Evolutionary conservation across 2,888 invertebrate species (phyloP).

Genomic region (Creontiades dilutus): DNA sequence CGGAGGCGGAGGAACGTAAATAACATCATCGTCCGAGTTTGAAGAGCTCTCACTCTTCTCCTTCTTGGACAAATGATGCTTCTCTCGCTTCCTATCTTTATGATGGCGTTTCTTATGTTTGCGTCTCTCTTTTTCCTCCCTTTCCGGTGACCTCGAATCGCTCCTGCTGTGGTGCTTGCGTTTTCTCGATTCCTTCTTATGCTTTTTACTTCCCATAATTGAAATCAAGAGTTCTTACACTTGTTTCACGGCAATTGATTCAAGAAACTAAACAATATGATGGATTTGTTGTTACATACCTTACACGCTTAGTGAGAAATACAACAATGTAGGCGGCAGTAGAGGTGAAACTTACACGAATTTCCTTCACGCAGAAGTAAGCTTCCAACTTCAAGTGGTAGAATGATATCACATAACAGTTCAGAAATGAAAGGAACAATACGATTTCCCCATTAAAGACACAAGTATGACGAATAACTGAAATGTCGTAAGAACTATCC

Average conservation of each 20-base stretch:
- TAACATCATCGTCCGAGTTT: conserved; percentile 74
- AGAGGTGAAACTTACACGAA: conserved; percentile 22
- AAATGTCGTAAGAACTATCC: background rate
- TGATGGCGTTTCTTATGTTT: conserved; percentile 80
- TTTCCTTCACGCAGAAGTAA: background rate
- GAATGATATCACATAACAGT: background rate
- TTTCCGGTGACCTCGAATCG: conserved; percentile 79
- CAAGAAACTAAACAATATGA: background rate
- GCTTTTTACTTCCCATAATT: conserved; percentile 74
- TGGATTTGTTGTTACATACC: background rate
- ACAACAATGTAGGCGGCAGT: background rate
- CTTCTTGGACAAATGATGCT: conserved; percentile 75
- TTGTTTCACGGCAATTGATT: background rate
- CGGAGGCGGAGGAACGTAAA: conserved; percentile 74
- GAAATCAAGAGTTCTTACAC: background rate
- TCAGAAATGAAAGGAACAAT: background rate
- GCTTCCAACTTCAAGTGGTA: background rate
- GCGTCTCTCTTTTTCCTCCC: conserved; percentile 81
- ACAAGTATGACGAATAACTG: background rate
- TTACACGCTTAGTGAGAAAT: background rate
- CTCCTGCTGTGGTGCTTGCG: conserved; percentile 83
- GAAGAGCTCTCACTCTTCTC: conserved; percentile 76
- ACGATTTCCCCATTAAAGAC: background rate
- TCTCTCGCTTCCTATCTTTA: conserved; percentile 79
- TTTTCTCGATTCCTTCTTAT: conserved; percentile 79